Evolutionary conservation across 2,797 vertebrate species (phyloP).

Genomic region (Gobio occitaniae): DNA sequence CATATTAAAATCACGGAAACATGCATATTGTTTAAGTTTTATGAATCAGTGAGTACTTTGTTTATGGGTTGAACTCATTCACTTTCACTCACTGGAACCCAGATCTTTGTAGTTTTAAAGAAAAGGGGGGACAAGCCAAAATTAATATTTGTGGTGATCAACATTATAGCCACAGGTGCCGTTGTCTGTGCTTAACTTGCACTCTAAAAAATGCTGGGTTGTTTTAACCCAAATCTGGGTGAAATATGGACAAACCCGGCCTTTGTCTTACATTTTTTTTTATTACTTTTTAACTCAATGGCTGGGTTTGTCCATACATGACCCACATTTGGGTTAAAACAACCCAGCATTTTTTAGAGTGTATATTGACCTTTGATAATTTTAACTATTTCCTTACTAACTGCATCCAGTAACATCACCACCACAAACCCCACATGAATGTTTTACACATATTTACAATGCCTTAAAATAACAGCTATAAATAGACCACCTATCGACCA

Average conservation of each 20-base stretch:
- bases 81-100: not conserved
- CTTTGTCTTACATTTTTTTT: no score
- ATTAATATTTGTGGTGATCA: not conserved
- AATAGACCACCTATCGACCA: not conserved
- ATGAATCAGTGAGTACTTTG: not conserved
- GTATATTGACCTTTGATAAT: not conserved
- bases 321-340: no score
- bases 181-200: not conserved
- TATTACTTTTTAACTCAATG: no score
- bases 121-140: not conserved
- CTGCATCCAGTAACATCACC: not conserved
- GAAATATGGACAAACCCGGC: no score
- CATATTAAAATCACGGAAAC: not conserved
- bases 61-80: not conserved
- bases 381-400: not conserved
- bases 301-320: no score
- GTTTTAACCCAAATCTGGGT: no score
- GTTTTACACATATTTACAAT: not conserved
- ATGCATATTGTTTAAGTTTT: not conserved
- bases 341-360: no score
- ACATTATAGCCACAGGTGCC: not conserved
- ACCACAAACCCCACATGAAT: not conserved
- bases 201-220: no score
- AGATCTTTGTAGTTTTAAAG: not conserved
- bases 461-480: not conserved